phyloP scores from a whole-genome alignment of 2,888 invertebrate genomes.

The Neoascia interrupta region DNA sequence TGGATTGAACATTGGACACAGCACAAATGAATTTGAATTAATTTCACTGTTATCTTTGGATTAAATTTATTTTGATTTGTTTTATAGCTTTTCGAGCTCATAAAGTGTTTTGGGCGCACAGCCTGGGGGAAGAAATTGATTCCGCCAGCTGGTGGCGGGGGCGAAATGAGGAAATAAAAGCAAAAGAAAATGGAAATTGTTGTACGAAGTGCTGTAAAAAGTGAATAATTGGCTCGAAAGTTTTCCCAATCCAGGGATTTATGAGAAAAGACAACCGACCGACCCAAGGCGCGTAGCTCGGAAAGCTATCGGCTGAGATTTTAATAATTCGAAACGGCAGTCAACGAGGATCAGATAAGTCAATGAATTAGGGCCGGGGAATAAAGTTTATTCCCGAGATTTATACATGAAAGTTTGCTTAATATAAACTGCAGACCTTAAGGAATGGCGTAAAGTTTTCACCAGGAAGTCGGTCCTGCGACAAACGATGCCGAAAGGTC shows the following conservation, averaged over 20 bases:
- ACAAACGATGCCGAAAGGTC: too few relatives aligned
- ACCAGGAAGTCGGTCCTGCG: too few relatives aligned
- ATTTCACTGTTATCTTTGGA: slow-evolving; percentile 38
- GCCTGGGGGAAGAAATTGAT: slow-evolving; percentile 23
- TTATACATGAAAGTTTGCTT: too few relatives aligned
- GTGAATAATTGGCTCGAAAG: slow-evolving; percentile 25
- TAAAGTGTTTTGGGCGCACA: slow-evolving; percentile 9
- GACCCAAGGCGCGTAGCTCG: too few relatives aligned
- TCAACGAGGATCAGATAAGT: not conserved
- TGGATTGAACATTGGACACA: not conserved
- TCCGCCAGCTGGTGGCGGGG: not conserved
- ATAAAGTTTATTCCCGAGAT: too few relatives aligned
- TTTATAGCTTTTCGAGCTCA: slow-evolving; percentile 24
- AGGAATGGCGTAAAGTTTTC: too few relatives aligned
- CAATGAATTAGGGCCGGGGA: not conserved
- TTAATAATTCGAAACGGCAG: slow-evolving; percentile 6
- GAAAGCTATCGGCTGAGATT: not conserved
- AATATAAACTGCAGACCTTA: too few relatives aligned
- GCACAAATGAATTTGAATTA: slow-evolving; percentile 41
- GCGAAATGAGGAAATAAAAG: too few relatives aligned
- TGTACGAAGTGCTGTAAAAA: slow-evolving; percentile 17
- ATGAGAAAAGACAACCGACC: too few relatives aligned
- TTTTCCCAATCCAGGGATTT: not conserved
- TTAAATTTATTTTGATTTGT: slow-evolving; percentile 45
- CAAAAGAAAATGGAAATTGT: slow-evolving; percentile 11